Evolutionary conservation across 2,888 invertebrate species (phyloP).

Genomic region (Ceraclea dissimilis): DNA sequence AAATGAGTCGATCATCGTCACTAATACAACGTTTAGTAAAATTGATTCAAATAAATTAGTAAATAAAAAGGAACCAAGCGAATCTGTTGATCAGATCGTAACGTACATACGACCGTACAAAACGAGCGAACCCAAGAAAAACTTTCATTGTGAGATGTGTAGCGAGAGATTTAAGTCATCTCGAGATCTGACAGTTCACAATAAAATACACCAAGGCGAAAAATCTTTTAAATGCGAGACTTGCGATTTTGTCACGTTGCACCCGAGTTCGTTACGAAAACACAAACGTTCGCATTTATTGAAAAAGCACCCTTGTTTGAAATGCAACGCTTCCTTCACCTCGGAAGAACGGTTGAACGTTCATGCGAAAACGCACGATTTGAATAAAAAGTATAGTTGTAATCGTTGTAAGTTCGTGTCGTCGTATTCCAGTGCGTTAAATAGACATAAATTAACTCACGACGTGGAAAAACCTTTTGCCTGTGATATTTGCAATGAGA

Average conservation of each 20-base stretch:
- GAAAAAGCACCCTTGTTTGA: not conserved
- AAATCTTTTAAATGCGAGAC: slow-evolving; percentile 4
- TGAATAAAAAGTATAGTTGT: not conserved
- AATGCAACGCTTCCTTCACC: not conserved
- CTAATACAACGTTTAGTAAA: not conserved
- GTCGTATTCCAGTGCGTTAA: not conserved
- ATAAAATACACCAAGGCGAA: slow-evolving; percentile 2
- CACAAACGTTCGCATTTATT: not conserved
- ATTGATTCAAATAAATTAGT: not conserved
- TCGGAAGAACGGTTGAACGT: not conserved
- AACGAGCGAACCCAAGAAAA: not conserved
- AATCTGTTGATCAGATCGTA: not conserved
- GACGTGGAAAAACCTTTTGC: slow-evolving; percentile 1
- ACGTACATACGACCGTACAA: not conserved
- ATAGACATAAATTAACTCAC: slow-evolving; percentile 7
- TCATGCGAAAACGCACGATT: not conserved
- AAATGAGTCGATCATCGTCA: not conserved
- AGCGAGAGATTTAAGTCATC: not conserved
- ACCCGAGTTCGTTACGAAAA: slow-evolving; percentile 1
- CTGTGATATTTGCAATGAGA: slow-evolving; percentile 8
- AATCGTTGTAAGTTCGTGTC: slow-evolving; percentile 1
- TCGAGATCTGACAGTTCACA: slow-evolving; percentile 3
- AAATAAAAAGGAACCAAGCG: not conserved
- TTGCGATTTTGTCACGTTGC: slow-evolving; percentile 3
- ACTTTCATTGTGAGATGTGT: not conserved